A percentile compares a stretch with the other conserved stretches of the same genome.
phyloP scores from a whole-genome alignment of 2,888 invertebrate genomes.

The Cordilura impudica region DNA sequence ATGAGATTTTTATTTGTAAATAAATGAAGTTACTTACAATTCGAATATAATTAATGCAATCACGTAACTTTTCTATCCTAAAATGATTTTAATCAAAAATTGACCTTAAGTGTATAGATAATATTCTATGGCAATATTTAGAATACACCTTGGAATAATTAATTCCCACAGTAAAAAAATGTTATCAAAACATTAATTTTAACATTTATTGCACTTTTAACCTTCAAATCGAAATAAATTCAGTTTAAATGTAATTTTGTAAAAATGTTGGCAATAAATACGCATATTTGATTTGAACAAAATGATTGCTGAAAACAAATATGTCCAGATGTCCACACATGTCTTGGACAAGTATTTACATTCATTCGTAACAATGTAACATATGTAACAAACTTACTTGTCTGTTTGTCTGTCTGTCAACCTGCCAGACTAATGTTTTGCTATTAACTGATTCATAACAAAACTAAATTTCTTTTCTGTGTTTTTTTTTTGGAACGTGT shows the following conservation, averaged over 20 bases:
- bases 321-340: constrained; percentile 15
- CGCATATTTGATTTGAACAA: constrained; percentile 27
- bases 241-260: constrained; percentile 45
- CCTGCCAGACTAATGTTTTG: neutral
- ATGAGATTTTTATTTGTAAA: too few relatives aligned
- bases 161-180: neutral
- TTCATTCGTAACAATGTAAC: neutral
- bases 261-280: constrained; percentile 47
- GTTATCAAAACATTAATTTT: neutral
- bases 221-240: constrained; percentile 53
- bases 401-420: neutral
- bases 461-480: neutral
- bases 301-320: constrained; percentile 10
- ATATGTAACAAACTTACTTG: neutral
- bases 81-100: too few relatives aligned
- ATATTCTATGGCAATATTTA: too few relatives aligned
- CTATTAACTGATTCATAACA: neutral
- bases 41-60: too few relatives aligned
- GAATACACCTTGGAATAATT: neutral
- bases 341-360: neutral
- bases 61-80: too few relatives aligned
- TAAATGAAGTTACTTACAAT: too few relatives aligned
- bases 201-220: constrained; percentile 39
- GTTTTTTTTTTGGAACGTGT: constrained; percentile 1
- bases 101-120: too few relatives aligned